Conservation (phyloP, 2,113 vertebrate genomes). For the Hippoglossus stenolepis region DNA sequence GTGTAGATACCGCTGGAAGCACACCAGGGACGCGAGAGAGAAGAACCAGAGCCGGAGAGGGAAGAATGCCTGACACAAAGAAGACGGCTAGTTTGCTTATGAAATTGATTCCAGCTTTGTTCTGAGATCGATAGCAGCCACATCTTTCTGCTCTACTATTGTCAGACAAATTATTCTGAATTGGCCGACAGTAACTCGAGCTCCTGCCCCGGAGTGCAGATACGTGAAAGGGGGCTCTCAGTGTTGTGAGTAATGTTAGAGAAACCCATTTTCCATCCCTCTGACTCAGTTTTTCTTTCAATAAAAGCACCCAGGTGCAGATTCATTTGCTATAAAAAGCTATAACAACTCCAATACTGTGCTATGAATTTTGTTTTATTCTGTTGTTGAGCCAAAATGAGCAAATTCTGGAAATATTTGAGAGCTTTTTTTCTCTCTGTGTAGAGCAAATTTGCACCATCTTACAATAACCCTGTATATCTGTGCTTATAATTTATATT, state of each 20-base stretch:
- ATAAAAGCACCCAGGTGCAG: conserved; percentile 12
- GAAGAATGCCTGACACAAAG: conserved; percentile 31
- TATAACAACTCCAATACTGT: background rate
- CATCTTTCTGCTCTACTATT: conserved; percentile 18
- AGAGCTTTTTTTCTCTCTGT: background rate
- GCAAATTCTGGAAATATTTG: background rate
- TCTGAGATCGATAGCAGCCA: conserved; percentile 27
- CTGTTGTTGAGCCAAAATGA: background rate
- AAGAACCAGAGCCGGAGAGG: conserved; percentile 45
- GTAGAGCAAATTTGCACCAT: background rate
- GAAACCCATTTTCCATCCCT: background rate
- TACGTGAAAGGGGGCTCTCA: background rate
- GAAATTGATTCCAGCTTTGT: conserved; percentile 43
- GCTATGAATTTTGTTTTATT: background rate
- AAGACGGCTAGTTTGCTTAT: conserved; percentile 36
- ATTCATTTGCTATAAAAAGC: conserved; percentile 5
- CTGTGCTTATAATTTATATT: too few species aligned
- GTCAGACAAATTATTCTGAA: conserved; percentile 31
- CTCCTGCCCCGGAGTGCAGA: conserved; percentile 14
- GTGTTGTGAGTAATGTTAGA: conserved; percentile 10
- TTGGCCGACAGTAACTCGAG: conserved; percentile 8
- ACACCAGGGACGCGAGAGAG: conserved; percentile 40
- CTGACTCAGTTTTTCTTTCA: conserved; percentile 11
- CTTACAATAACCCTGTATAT: too few species aligned
- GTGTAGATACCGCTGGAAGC: conserved; percentile 30